Evolutionary conservation across 2,888 invertebrate species (phyloP), one percentile per base, ranked within the genome.

Genomic region (Stenoptilia bipunctidactyla): DNA sequence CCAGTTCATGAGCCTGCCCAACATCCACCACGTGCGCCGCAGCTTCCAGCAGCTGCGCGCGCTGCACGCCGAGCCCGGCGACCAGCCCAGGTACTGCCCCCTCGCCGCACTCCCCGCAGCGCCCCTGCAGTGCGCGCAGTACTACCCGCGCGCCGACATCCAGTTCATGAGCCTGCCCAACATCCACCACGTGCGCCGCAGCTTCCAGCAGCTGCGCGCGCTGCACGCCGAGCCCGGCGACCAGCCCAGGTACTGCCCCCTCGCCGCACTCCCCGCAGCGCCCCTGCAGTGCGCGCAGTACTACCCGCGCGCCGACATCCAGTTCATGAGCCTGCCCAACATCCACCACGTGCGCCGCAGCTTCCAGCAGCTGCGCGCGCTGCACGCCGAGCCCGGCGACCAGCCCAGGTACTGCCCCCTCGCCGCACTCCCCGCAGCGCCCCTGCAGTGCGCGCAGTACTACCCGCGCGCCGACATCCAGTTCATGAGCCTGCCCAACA

Each of bases 81-180:
- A 94, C 66, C 90, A 91, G 65, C 86, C 89, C 49, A 94, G 91
- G 93, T 94, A 63, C n/a, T n/a, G n/a, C n/a, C n/a, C n/a, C n/a
- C n/a, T n/a, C n/a, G n/a, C n/a, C n/a, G n/a, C n/a, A n/a, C n/a
- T n/a, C n/a, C n/a, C n/a, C n/a, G n/a, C n/a, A 59, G 68, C 9
- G 25, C 5, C 9, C 5, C 5, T 25, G 25, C 25, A 99, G 70
- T 97, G 94, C 67, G 90, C 91, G 39, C 97, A 97, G 73, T 97
- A 97, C 86, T 98, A 98, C 85, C 92, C 93, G 1, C 90, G 90
- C 58, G 95, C 97, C 51, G 97, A 98, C 77, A 95, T 53, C 2
- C 92, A 95, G 77, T 99, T 97, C 74, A 97, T 98, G 96, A 93
- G 92, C 67, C 86, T 99, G 66, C 96, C 97, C 40, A 99, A 99